Evolutionary conservation across 2,113 vertebrate species (phyloP), one percentile per base, ranked within the genome.

Genomic region (Fulica atra): DNA sequence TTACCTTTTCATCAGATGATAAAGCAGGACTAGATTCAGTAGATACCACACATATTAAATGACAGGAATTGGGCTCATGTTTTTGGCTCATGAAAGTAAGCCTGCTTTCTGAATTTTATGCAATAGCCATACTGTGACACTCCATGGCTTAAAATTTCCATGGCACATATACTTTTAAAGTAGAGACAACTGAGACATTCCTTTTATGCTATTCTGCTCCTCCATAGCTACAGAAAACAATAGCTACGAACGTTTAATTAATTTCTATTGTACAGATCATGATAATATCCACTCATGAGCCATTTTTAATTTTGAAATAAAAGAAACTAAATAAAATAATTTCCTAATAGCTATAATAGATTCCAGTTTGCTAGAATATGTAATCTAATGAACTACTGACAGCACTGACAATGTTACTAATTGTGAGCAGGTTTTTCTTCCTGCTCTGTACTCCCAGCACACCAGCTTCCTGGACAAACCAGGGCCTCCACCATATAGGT

Each of bases 261-360:
- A 86, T 93, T 93, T 96, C 57, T 94, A 5, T 79, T 60, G 82
- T 65, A 69, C 65, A 50, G 6, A 14, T 77, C 29, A 26, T 85
- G 92, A 95, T 94, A 95, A 80, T 70, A 94, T 94, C 82, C 63
- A 33, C 16, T 89, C 70, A 53, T 29, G 13, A 29, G 10, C 66
- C 70, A 73, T 92, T 96, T 94, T 96, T 94, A 93, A 95, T 96
- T 96, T 94, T 81, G 93, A 96, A 94, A 94, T 91, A 87, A 94
- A 94, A 87, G 81, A 79, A 95, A 79, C 42, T 29, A 93, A 87
- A 69, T 79, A 92, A 95, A 93, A 91, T 89, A 36, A 91, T 80
- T 95, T 94, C 88, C 92, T 92, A 92, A 85, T 68, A 76, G 16
- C 74, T 89, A 18, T 72, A 88, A 93, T 92, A 86, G 53, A 89